phyloP scores from a whole-genome alignment of 2,113 vertebrate species.

The Sander lucioperca region DNA sequence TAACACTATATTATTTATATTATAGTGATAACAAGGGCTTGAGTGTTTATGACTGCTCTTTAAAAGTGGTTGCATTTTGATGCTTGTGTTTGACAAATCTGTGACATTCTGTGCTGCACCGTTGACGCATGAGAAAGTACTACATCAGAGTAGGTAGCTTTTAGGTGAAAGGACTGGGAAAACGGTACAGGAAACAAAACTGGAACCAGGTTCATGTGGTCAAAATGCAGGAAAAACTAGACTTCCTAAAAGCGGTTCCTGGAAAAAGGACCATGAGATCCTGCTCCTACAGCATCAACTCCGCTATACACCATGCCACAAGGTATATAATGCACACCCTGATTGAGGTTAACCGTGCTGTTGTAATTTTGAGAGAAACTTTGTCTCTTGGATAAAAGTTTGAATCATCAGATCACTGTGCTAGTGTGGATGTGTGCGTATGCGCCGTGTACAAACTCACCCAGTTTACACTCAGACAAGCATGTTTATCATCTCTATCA shows the following conservation, averaged over 20 bases:
- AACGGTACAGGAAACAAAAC: neutral
- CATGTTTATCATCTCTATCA: conserved; percentile 50
- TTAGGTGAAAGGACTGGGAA: neutral
- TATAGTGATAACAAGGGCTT: neutral
- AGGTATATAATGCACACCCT: conserved; percentile 3
- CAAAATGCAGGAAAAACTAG: neutral
- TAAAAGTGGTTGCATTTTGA: neutral
- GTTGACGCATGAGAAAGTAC: neutral
- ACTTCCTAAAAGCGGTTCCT: neutral
- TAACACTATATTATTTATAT: neutral
- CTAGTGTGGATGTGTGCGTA: conserved; percentile 8
- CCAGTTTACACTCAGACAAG: conserved; percentile 21
- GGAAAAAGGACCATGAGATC: neutral
- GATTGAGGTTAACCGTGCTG: conserved; percentile 45
- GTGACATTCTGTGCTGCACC: neutral
- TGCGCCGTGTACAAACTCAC: neutral
- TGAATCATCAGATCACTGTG: conserved; percentile 47
- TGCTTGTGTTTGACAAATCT: neutral
- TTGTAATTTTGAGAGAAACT: conserved; percentile 34
- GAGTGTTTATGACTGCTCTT: neutral
- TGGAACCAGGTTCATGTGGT: conserved; percentile 4
- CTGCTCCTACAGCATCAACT: conserved; percentile 8
- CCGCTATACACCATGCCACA: neutral
- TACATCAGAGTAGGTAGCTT: neutral
- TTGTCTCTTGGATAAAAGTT: conserved; percentile 5